Evolutionary conservation across 2,797 vertebrate species (phyloP), one percentile per base, ranked within the genome.

Genomic region (Pitangus sulphuratus): DNA sequence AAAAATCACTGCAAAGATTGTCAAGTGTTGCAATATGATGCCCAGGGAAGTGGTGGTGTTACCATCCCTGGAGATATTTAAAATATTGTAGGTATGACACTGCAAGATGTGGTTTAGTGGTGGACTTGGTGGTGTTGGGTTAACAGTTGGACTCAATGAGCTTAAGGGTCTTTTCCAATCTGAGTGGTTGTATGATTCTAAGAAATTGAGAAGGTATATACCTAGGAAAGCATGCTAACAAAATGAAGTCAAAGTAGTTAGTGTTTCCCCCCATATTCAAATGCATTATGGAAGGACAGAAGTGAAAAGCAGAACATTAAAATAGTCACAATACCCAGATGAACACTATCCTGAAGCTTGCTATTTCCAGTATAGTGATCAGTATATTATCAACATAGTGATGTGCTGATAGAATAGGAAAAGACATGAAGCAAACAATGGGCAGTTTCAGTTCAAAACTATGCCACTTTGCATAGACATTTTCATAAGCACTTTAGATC

Each of bases 391-490:
- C 40, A 74, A 15, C 65, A 40, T 3, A 45, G 14, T 1, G 0
- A 40, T 62, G 30, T 24, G 15, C 9, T 70, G 20, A 31, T 45
- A 39, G 53, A 75, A 45, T 4, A 71, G 21, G 33, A 76, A 45
- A 86, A 81, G 0, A 1, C 9, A 30, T 0, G 0, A 3, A 22
- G 15, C 9, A 33, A 66, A 40, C 19, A 51, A 39, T 9, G 12
- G 22, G n/a, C 11, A 22, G 4, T 68, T 65, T 81, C 44, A n/a
- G 8, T 50, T 57, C 24, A 81, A 60, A 78, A 31, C 15, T 25
- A 15, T 24, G 5, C 5, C 3, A 3, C 11, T 75, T 71, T 81
- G 11, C 8, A 31, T 12, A 35, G 9, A 4, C 6, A 44, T 54
- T 89, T 90, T 70, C 14, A 22, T 16, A 70, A 39, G 9, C 15